Evolutionary conservation across 2,797 vertebrate species (phyloP).

Genomic region (Jordanella pulchra): DNA sequence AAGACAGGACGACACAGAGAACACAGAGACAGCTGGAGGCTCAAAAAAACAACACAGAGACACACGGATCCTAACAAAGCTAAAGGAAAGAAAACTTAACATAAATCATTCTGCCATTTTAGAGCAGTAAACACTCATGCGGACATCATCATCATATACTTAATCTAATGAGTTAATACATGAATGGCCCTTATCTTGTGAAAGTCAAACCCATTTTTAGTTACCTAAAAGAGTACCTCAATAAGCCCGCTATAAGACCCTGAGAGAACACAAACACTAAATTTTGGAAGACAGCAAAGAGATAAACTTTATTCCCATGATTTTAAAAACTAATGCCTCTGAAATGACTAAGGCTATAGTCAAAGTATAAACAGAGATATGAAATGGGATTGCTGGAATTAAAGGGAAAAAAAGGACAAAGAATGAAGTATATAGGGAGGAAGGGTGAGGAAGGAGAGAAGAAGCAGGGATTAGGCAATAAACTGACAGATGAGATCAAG

Average conservation of each 20-base stretch:
- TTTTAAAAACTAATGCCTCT: constrained; percentile 26
- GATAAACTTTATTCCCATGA: constrained; percentile 29
- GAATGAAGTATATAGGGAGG: constrained; percentile 11
- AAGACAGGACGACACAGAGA: no score
- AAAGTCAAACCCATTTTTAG: constrained; percentile 49
- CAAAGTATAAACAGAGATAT: constrained; percentile 32
- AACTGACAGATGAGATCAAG: constrained; percentile 75
- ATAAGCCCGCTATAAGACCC: constrained; percentile 22
- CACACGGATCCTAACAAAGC: no score
- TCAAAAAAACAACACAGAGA: no score
- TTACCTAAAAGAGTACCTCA: constrained; percentile 28
- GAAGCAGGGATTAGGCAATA: constrained; percentile 67
- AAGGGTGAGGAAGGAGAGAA: constrained; percentile 27
- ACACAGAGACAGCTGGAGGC: no score
- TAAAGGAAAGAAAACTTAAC: constrained; percentile 15
- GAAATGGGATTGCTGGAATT: constrained; percentile 20
- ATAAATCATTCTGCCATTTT: constrained; percentile 47
- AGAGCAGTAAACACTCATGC: constrained; percentile 70
- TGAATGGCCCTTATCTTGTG: constrained; percentile 58
- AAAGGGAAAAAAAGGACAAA: constrained; percentile 40
- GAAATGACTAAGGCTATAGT: constrained; percentile 41
- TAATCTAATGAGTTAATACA: constrained; percentile 35
- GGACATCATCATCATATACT: constrained; percentile 44
- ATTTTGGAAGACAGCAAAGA: constrained; percentile 10
- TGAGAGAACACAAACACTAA: constrained; percentile 6